Conservation (phyloP, 2,113 vertebrate genomes). For the Pteruthius melanotis region DNA sequence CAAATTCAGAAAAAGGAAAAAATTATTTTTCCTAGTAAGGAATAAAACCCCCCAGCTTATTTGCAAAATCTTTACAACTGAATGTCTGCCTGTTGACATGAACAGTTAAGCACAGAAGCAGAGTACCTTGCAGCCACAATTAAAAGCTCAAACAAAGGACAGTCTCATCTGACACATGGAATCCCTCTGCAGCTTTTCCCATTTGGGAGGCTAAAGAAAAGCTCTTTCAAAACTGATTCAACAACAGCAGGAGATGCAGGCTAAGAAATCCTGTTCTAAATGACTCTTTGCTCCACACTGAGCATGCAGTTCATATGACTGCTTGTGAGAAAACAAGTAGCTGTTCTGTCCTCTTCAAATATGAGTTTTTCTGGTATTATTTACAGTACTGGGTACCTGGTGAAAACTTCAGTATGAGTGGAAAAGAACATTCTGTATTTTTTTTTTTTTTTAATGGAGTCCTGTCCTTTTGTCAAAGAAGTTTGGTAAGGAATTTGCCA, state of each 20-base stretch:
- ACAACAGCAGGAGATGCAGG: background rate
- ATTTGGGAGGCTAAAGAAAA: background rate
- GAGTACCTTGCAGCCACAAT: background rate
- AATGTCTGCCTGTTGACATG: fast-evolving
- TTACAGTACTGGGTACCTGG: background rate
- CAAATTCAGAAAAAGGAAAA: background rate
- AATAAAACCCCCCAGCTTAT: fast-evolving
- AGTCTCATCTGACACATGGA: background rate
- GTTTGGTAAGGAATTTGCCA: background rate
- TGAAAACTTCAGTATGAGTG: background rate
- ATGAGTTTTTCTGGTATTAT: background rate
- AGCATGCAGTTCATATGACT: fast-evolving
- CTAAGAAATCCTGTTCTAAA: background rate
- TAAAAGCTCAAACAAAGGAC: background rate
- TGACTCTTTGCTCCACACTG: background rate
- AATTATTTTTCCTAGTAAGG: background rate
- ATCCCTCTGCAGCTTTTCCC: background rate
- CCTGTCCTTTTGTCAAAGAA: background rate
- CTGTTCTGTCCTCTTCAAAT: background rate
- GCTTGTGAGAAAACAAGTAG: background rate
- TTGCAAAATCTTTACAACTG: background rate
- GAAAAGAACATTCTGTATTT: background rate
- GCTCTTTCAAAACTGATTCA: background rate
- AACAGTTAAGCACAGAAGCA: background rate
- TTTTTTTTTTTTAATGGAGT: too few relatives aligned